phyloP scores from a whole-genome alignment of 1,140 invertebrate species.

The Heliothis subflexa region DNA sequence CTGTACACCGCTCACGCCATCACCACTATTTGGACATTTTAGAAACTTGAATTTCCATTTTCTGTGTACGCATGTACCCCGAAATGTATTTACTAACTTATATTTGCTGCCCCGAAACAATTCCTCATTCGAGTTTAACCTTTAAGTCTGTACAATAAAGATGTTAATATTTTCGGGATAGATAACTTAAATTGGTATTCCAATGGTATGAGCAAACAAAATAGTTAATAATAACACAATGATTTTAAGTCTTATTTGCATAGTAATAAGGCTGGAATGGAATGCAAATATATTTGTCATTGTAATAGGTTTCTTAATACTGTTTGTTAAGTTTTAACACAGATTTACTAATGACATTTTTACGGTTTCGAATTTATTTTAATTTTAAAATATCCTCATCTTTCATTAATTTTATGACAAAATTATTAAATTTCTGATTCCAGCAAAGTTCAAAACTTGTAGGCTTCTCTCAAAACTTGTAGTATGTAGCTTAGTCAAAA shows the following conservation, averaged over 20 bases:
- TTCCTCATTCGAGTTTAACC: background rate
- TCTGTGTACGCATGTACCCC: constrained; percentile 36
- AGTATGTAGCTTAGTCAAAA: no score
- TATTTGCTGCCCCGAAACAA: background rate
- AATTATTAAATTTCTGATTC: background rate
- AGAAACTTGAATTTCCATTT: constrained; percentile 52
- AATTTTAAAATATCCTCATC: background rate
- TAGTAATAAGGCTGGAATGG: constrained; percentile 40
- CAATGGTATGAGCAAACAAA: constrained; percentile 43
- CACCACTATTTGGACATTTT: constrained; percentile 52
- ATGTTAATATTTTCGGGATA: background rate
- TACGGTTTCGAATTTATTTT: constrained; percentile 34
- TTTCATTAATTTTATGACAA: background rate
- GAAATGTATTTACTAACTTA: constrained; percentile 33
- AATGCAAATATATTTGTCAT: constrained; percentile 47
- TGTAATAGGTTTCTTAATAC: constrained; percentile 47
- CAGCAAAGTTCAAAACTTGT: no score
- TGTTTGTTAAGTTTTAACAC: constrained; percentile 47
- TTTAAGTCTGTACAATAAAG: background rate
- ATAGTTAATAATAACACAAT: constrained; percentile 49
- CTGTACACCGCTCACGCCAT: constrained; percentile 37
- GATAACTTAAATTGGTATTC: background rate
- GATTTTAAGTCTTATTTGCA: constrained; percentile 46
- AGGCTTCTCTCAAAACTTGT: no score
- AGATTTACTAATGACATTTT: constrained; percentile 50